Evolutionary conservation across 35 echinoderm and acorn worm species (phyloP), one percentile per base, ranked within the genome.

Genomic region (Patiria miniata): DNA sequence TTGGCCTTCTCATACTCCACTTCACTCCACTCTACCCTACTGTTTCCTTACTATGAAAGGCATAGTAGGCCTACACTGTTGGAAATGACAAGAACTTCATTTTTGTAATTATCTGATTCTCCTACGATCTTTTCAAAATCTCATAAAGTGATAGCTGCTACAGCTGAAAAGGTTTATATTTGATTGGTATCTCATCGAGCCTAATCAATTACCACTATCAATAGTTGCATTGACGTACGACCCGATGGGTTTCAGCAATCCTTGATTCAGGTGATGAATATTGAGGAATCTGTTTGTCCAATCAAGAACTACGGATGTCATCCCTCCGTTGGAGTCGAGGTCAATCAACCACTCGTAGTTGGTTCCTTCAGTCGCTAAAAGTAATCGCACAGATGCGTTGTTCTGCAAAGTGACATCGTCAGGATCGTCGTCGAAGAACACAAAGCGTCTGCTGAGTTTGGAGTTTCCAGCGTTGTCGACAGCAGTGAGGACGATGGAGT

Each of bases 231-330:
- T 42, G 1, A 44, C 17, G 38, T 76, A 76, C 37, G 32, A 37
- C 44, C 39, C 51, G 36, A 87, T 87, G 9, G 29, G n/a, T 32
- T 79, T 79, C 23, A 87, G 36, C 7, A 87, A 54, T n/a, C 52
- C 52, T 17, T 79, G 37, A 7, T 37, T 54, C 36, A 53, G 14
- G 52, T 87, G 85, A 55, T 78, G 32, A 16, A 78, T 8, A 57
- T 87, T 87, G 0, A 5, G 21, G 38, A 78, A 87, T 78, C 54
- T 68, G 33, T 38, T 47, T 17, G 51, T 79, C 85, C 85, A 87
- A 33, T 51, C 42, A 16, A 87, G 26, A 5, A 12, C 17, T 26
- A 79, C 76, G 36, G 51, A 7, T 1, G 80, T 82, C 18, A 44
- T 33, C 21, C 82, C 30, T 7, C 51, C 19, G 14, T 3, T 58